Evolutionary conservation across 2,113 vertebrate genomes (phyloP), one percentile per base, ranked within the genome.

Genomic region (Nannobrachium achirus): DNA sequence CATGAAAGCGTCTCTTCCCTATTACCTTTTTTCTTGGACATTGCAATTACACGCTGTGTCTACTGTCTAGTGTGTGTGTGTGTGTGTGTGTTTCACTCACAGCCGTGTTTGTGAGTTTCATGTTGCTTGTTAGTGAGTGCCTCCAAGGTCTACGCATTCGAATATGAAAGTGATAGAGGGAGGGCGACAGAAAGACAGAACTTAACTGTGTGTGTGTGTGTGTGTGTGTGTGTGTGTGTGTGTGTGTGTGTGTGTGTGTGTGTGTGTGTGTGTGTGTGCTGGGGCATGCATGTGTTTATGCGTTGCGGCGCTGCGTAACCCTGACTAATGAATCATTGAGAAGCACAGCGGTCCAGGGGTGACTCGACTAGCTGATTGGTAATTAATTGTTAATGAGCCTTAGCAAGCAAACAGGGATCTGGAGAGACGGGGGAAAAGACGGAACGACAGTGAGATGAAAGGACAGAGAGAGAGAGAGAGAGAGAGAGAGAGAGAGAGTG

Each of bases 351-450:
- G 83, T 89, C 86, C 82, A 81, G 74, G 82, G 90, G 82, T 91
- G 91, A 91, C 89, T 89, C 87, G 89, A 88, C 89, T 90, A 89
- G 88, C 84, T 91, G 89, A 92, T 92, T 91, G 84, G 88, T 91
- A 88, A 93, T 93, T 92, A 89, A 93, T 92, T 91, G 75, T 90
- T 93, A 91, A 93, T 93, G 89, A 92, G 83, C 89, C 89, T 89
- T 89, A 87, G 89, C 85, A 63, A 83, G 79, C 75, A 84, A 86
- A 90, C 72, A 71, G 80, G 73, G 81, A 79, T 90, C 80, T 70
- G 70, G 69, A 77, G 76, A 73, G 80, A 66, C 67, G 64, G 39
- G 50, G 65, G 65, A 64, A 76, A 63, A 66, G 71, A 61, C 62
- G 38, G 69, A 74, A 82, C 58, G 71, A 66, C 66, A 48, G 63